A percentile compares a stretch with the other conserved stretches of the same genome.
Conservation (phyloP, 2,888 invertebrate genomes). For the Lathronympha strigana region DNA sequence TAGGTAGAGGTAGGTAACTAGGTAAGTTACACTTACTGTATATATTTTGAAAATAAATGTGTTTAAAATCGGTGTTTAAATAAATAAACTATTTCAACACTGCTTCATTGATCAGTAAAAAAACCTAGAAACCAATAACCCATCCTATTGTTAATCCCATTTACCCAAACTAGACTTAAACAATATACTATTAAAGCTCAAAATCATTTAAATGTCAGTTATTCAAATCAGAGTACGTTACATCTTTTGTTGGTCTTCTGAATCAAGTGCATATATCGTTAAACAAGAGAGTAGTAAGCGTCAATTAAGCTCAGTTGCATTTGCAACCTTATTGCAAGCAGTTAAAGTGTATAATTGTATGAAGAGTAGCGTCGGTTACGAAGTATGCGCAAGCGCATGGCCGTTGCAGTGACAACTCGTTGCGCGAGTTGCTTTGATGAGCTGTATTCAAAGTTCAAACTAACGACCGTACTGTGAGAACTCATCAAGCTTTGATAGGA, state of each 20-base stretch:
- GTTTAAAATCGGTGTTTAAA: too few relatives aligned
- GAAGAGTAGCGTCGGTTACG: neutral
- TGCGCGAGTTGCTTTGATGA: slow-evolving; percentile 16
- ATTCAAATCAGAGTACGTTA: slow-evolving; percentile 15
- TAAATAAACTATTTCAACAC: neutral
- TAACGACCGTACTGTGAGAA: slow-evolving; percentile 5
- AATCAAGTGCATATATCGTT: slow-evolving; percentile 20
- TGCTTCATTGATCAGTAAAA: neutral
- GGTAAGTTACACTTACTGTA: too few relatives aligned
- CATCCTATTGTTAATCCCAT: neutral
- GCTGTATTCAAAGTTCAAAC: slow-evolving; percentile 4
- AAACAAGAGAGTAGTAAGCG: neutral
- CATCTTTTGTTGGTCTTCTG: slow-evolving; percentile 16
- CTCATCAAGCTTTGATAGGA: neutral
- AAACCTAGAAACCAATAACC: slow-evolving; percentile 14
- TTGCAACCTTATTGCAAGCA: neutral
- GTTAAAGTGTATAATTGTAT: neutral
- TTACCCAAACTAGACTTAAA: neutral
- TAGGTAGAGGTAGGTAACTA: too few relatives aligned
- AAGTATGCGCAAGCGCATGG: neutral
- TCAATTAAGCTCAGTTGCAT: too few relatives aligned
- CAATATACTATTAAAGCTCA: neutral
- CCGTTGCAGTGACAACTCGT: slow-evolving; percentile 11
- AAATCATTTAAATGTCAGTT: neutral
- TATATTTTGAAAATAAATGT: too few relatives aligned